These are phyloP conservation scores for Melopsittacus undulatus DNA, from an alignment of 2,797 vertebrate species.

Conservation along the genomic window DNA sequence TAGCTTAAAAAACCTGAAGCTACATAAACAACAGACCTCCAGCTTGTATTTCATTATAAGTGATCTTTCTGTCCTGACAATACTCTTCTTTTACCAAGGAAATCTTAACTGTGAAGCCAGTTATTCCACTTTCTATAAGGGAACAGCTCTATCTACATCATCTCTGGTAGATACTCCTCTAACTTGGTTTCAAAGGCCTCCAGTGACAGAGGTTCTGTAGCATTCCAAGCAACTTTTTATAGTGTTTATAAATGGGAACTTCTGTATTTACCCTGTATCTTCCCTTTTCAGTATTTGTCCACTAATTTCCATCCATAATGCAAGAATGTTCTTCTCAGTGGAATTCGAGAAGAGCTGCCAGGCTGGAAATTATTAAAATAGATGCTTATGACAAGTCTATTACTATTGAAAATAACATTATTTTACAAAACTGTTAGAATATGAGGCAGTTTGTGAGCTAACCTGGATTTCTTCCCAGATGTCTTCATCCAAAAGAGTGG, in stretches of 20 bases:
- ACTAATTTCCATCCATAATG: background rate
- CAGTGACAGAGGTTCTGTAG: background rate
- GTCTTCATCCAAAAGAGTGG: slow-evolving; percentile 92
- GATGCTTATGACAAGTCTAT: background rate
- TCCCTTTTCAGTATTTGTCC: background rate
- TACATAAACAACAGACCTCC: background rate
- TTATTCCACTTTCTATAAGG: background rate
- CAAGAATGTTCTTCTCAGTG: background rate
- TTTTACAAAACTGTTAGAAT: background rate
- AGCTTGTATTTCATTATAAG: background rate
- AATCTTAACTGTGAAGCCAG: background rate
- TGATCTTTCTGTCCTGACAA: background rate
- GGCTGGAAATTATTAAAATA: background rate
- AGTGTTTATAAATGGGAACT: background rate
- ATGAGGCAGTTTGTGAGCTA: background rate
- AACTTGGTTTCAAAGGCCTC: background rate
- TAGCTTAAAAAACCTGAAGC: background rate
- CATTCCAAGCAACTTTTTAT: background rate
- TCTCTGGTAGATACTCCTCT: background rate
- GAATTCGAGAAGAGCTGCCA: background rate
- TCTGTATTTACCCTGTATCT: background rate
- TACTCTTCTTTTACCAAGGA: background rate
- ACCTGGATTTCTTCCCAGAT: slow-evolving; percentile 97
- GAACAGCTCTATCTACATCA: background rate
- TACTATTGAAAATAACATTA: background rate